Evolutionary conservation across 2,113 vertebrate species (phyloP), one percentile per base, ranked within the genome.

Genomic region (Dasyprocta punctata): DNA sequence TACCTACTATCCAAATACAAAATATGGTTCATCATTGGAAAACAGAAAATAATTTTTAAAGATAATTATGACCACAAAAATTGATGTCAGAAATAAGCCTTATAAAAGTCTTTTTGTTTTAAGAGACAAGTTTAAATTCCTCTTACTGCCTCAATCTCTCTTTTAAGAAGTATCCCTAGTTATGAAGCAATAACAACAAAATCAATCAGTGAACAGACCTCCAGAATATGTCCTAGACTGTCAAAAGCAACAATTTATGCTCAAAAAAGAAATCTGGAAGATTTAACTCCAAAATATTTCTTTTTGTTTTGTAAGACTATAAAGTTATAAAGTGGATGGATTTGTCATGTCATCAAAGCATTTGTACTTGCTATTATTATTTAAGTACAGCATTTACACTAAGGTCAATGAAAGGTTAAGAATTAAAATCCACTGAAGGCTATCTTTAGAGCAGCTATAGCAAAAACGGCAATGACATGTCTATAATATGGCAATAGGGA

Each of bases 1-100:
- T 99, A 99, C 97, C 99, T 99, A 97, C 98, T 98, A 91, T 80
- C 88, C 92, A 98, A 94, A 95, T 44, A 93, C 41, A 97, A 97
- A 97, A 85, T 87, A 92, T 2, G 86, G 80, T 65, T 93, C 49
- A 93, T 94, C 13, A 91, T 0, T 93, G 58, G 24, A 92, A 19
- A 6, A 65, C 22, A 96, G 47, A 90, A 95, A 96, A 94, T 85
- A 82, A 61, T 89, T 97, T 97, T 96, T 88, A 94, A 83, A 92
- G 56, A 77, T 56, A 92, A 97, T 91, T 92, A 95, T 87, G 36
- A 97, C 30, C 24, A 88, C 5, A 91, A 52, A 89, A 60, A 86
- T 0, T 65, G 28, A 82, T 89, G 26, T 17, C 49, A 81, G 78
- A 94, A 88, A 28, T 28, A 75, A 81, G 30, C 54, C 22, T 78